Percentiles rank a stretch among this genome's conserved stretches.
Evolutionary conservation across 2,797 vertebrate species (phyloP).

Genomic region (Meda fulgida): DNA sequence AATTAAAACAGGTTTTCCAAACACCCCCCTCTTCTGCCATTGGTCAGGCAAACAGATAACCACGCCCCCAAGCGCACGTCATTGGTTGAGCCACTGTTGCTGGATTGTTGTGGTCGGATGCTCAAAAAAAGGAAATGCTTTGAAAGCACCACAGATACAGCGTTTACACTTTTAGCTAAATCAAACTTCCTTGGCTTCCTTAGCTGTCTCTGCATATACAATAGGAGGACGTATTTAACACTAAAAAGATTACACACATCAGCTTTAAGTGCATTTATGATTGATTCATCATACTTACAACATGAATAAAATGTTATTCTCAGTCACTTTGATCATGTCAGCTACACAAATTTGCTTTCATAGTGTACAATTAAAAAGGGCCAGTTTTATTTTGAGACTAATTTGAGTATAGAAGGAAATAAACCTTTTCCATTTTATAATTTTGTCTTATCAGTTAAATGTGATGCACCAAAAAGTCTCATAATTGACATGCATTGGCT

Average conservation of each 20-base stretch:
- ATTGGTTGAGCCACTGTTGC: not conserved
- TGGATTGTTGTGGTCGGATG: not conserved
- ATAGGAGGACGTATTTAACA: not conserved
- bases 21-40: not conserved
- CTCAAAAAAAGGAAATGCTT: not conserved
- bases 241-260: not conserved
- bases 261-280: conserved; percentile 13
- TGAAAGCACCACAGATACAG: not conserved
- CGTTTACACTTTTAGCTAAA: not conserved
- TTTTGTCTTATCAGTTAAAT: conserved; percentile 4
- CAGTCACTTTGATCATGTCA: not conserved
- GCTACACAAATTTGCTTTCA: not conserved
- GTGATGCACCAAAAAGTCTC: not conserved
- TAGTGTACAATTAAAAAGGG: not conserved
- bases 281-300: not conserved
- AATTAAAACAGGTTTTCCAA: not conserved
- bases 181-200: not conserved
- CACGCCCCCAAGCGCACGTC: not conserved
- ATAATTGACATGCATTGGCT: conserved; percentile 3
- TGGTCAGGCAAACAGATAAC: not conserved
- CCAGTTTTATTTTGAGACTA: not conserved
- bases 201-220: not conserved
- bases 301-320: not conserved
- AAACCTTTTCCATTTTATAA: not conserved
- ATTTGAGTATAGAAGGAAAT: not conserved